phyloP scores from a whole-genome alignment of 2,797 vertebrate genomes.

The Monodelphis domestica region DNA sequence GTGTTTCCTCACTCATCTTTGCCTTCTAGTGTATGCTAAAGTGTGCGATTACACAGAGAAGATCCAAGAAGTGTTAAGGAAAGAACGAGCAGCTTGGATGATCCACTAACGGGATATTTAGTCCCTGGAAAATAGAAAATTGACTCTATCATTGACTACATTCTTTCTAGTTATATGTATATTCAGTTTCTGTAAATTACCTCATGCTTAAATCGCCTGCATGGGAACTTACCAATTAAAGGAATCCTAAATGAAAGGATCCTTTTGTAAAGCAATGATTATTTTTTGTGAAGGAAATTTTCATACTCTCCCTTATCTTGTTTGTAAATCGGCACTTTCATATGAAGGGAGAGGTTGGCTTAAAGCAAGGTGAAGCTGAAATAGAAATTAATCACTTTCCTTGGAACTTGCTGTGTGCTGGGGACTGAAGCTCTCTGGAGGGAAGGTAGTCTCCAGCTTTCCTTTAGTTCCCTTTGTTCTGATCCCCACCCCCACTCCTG shows the following conservation, averaged over 20 bases:
- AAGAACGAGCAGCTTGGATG: background rate
- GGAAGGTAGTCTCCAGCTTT: background rate
- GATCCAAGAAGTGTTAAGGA: background rate
- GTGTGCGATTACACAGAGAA: background rate
- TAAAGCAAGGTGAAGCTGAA: background rate
- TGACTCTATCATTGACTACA: background rate
- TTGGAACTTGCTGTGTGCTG: background rate
- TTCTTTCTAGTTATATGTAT: background rate
- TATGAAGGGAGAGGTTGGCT: background rate
- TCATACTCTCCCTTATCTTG: background rate
- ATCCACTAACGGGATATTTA: background rate
- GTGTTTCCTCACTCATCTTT: background rate
- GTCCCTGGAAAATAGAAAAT: background rate
- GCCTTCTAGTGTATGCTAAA: background rate
- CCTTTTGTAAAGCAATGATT: background rate
- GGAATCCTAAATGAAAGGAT: background rate
- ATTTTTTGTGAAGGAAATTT: background rate
- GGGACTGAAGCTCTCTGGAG: background rate
- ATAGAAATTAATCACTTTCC: background rate
- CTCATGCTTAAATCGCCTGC: background rate
- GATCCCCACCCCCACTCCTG: background rate
- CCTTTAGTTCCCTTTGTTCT: background rate
- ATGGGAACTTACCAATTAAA: background rate
- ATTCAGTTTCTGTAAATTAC: background rate
- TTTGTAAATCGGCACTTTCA: background rate